Evolutionary conservation across 2,888 invertebrate genomes (phyloP).

Genomic region (Eristalis arbustorum): DNA sequence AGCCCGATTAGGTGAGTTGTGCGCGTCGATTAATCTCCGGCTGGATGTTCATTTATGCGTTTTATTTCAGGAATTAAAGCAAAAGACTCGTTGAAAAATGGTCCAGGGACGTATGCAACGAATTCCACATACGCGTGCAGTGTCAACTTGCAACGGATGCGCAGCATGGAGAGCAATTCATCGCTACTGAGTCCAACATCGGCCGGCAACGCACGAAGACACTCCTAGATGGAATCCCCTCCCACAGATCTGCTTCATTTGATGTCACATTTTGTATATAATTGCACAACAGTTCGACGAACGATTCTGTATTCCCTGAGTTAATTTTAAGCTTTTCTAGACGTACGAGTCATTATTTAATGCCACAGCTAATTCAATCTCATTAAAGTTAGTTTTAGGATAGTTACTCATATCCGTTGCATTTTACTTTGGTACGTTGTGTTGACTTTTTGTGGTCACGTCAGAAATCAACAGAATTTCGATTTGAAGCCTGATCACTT

Average conservation of each 20-base stretch:
- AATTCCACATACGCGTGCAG: constrained; percentile 73
- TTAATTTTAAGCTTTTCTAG: constrained; percentile 48
- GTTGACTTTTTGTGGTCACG: not conserved
- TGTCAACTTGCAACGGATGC: constrained; percentile 73
- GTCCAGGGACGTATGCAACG: constrained; percentile 71
- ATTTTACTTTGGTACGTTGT: not conserved
- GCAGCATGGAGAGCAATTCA: constrained; percentile 71
- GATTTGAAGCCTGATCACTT: too few species aligned
- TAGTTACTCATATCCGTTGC: not conserved
- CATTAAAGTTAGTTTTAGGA: constrained; percentile 42
- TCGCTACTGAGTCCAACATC: constrained; percentile 70
- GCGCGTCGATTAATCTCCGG: not conserved
- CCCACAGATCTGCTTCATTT: not conserved
- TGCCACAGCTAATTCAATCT: constrained; percentile 33
- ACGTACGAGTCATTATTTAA: constrained; percentile 30
- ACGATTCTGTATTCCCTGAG: not conserved
- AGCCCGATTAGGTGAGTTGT: constrained; percentile 82
- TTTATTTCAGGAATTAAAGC: constrained; percentile 29
- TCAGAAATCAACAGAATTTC: too few species aligned
- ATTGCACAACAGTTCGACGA: constrained; percentile 3
- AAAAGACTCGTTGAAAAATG: constrained; percentile 59
- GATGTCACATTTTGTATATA: constrained; percentile 31
- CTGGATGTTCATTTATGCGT: not conserved
- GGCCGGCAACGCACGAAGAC: constrained; percentile 39
- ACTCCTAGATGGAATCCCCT: constrained; percentile 24